Evolutionary conservation across 1,140 invertebrate genomes (phyloP), one percentile per base, ranked within the genome.

Genomic region (Aphaenogaster ashmeadi): DNA sequence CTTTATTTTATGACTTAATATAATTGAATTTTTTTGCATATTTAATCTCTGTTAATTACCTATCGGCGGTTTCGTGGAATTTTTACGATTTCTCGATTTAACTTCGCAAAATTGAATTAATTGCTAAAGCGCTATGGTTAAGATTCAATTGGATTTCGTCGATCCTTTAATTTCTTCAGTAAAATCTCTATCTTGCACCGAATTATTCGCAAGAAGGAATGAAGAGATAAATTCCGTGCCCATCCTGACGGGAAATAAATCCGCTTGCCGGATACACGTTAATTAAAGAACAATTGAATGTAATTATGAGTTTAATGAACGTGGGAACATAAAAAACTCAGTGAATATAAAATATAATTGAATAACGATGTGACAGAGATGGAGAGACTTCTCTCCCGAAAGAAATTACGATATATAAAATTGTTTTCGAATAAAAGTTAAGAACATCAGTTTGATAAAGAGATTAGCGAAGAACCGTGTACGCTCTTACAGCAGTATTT

Each of bases 311-410:
- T 52, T 78, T 86, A 50, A 79, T 52, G 58, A 86, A 78, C 7
- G 33, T 79, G 58, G 9, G 15, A 36, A 27, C 27, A 27, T 8
- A 44, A 78, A 69, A 77, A 52, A n/a, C 5, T 33, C 33, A 27
- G n/a, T 86, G 44, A 86, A 64, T 79, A 50, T 85, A 50, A 85
- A 75, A 77, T 75, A 47, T 62, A 85, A 85, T 52, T 74, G 52
- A 83, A 58, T 83, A 50, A 83, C 27, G 36, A 72, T 72, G 44
- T 60, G 5, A 4, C 54, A 27, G 2, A 38, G 21, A 47, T 18
- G 44, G 47, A 33, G 27, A 54, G n/a, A 69, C 13, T 81, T 81
- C 8, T 80, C 62, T 58, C 8, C 2, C 27, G 15, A 5, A 13
- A 41, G 15, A 81, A 69, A n/a, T 54, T 69, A 41, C 9, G 44